A percentile compares a stretch with the other conserved stretches of the same genome.
Evolutionary conservation across 2,797 vertebrate species (phyloP).

Genomic region (Poecilia velifera): DNA sequence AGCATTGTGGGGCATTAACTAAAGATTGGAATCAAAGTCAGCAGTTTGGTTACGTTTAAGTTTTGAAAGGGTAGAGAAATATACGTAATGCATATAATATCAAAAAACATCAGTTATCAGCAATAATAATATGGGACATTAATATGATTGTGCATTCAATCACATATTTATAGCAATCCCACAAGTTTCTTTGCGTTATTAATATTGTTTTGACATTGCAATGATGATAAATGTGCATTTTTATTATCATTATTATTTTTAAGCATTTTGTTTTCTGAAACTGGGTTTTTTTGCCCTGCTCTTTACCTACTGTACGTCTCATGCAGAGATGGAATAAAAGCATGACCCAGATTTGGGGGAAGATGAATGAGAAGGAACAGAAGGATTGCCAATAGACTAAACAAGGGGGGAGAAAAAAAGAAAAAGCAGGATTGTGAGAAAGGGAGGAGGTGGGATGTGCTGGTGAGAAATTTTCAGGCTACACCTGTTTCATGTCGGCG

Average conservation of each 20-base stretch:
- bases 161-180: background rate
- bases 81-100: background rate
- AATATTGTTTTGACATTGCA: background rate
- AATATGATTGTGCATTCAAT: background rate
- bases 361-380: conserved; percentile 34
- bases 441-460: conserved; percentile 14
- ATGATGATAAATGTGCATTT: conserved; percentile 7
- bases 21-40: background rate
- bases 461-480: conserved; percentile 47
- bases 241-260: background rate
- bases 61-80: background rate
- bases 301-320: conserved; percentile 44
- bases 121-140: background rate
- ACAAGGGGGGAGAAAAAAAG: background rate
- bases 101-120: background rate
- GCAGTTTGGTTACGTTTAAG: background rate
- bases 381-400: conserved; percentile 6
- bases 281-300: conserved; percentile 12
- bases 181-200: background rate
- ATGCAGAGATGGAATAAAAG: conserved; percentile 52
- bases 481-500: conserved; percentile 66
- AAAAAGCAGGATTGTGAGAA: conserved; percentile 30
- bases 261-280: background rate
- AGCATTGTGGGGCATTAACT: background rate
- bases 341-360: conserved; percentile 70